Conservation (phyloP, 2,888 invertebrate genomes). For the Apodemia duryi region DNA sequence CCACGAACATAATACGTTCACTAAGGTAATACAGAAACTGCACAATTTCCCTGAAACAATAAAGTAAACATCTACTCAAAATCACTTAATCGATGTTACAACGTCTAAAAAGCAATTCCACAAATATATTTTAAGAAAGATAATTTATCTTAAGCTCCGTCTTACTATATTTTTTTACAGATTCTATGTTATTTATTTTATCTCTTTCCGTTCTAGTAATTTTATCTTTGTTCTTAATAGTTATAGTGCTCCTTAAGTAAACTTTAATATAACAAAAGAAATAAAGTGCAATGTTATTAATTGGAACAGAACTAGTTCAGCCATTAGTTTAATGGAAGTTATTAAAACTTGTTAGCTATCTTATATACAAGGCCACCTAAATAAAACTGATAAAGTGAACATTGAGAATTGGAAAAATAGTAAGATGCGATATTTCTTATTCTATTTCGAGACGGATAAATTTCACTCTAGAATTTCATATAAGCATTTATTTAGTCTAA, state of each 20-base stretch:
- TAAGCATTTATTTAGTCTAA: no score
- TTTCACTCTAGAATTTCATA: neutral
- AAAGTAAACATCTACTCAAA: no score
- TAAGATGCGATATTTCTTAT: neutral
- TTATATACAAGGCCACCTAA: neutral
- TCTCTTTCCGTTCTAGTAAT: slow-evolving; percentile 3
- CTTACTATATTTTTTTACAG: neutral
- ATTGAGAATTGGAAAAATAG: neutral
- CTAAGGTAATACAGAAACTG: no score
- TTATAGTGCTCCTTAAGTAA: slow-evolving; percentile 3
- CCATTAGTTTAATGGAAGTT: slow-evolving; percentile 6
- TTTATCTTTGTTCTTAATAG: slow-evolving; percentile 1
- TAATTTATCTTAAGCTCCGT: no score
- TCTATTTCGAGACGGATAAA: neutral
- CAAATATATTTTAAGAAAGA: no score
- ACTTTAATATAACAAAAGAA: slow-evolving; percentile 7
- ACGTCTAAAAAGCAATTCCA: no score
- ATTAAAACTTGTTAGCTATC: slow-evolving; percentile 2
- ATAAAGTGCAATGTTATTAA: neutral
- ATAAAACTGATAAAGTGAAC: neutral
- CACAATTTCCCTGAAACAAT: no score
- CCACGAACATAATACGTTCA: no score
- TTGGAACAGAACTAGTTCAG: neutral
- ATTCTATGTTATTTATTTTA: neutral
- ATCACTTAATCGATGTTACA: no score